These are phyloP conservation scores for Pocillopora meandrina DNA, from an alignment of 92 coral and sea anemone species.

Conservation along the genomic window DNA sequence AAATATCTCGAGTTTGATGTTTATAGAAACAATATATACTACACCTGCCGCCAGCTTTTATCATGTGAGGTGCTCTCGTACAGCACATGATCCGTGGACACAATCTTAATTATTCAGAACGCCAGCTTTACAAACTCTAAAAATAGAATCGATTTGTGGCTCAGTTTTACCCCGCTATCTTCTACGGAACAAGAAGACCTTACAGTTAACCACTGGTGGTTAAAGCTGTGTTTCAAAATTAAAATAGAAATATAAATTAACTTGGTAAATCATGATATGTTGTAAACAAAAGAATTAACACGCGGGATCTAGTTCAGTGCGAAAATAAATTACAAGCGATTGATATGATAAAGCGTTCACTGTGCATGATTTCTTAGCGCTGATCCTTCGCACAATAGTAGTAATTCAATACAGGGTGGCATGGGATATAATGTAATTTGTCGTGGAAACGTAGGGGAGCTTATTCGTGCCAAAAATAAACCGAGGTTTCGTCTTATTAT, in stretches of 20 bases:
- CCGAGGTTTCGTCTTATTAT: too few species aligned
- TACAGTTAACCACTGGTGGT: background rate
- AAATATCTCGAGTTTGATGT: slow-evolving; percentile 45
- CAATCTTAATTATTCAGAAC: slow-evolving; percentile 7
- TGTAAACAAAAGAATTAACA: slow-evolving; percentile 18
- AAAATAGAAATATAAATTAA: background rate
- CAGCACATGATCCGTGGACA: background rate
- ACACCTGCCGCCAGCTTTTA: slow-evolving; percentile 39
- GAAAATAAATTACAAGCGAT: too few species aligned
- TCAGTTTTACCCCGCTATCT: background rate
- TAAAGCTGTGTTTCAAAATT: background rate
- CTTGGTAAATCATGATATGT: background rate
- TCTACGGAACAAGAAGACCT: background rate
- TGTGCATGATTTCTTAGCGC: too few species aligned
- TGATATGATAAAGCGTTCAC: too few species aligned
- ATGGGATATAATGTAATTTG: too few species aligned
- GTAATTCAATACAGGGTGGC: too few species aligned
- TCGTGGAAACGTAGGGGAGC: too few species aligned
- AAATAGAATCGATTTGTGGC: background rate
- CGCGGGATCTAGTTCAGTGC: too few species aligned
- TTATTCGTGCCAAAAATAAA: too few species aligned
- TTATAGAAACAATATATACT: slow-evolving; percentile 19
- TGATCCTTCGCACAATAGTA: too few species aligned
- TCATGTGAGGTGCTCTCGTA: background rate
- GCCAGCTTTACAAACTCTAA: background rate